Percentiles rank a stretch among this genome's conserved stretches.
Conservation (phyloP, 2,113 vertebrate genomes). For the Talpa occidentalis region DNA sequence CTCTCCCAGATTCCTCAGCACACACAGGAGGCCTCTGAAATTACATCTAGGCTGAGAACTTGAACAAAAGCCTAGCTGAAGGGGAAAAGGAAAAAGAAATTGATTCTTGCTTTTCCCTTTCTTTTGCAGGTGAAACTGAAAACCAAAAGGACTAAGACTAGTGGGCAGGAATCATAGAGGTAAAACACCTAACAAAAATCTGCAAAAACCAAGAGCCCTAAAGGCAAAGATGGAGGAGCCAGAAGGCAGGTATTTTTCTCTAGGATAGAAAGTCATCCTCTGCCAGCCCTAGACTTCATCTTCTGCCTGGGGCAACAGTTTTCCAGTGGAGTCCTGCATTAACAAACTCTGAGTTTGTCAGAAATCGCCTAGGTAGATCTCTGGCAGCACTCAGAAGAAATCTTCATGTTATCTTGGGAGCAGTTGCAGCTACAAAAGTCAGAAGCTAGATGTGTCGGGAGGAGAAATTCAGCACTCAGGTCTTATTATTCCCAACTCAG, state of each 20-base stretch:
- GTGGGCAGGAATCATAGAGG: neutral
- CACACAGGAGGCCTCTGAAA: conserved; percentile 50
- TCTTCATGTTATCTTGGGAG: neutral
- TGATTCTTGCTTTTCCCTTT: conserved; percentile 60
- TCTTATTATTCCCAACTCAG: conserved; percentile 25
- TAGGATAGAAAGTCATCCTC: neutral
- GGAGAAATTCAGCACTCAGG: neutral
- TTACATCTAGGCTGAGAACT: conserved; percentile 19
- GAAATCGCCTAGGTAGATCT: neutral
- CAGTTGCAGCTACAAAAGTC: neutral
- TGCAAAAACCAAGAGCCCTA: conserved; percentile 27
- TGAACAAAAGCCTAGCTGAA: conserved; percentile 40
- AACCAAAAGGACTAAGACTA: conserved; percentile 8
- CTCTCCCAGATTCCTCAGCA: conserved; percentile 48
- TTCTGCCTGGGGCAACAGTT: neutral
- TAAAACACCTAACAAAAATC: conserved; percentile 4
- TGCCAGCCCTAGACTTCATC: neutral
- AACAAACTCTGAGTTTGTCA: neutral
- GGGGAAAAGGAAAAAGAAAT: conserved; percentile 59
- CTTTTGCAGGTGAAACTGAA: conserved; percentile 64
- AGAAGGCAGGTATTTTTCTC: conserved; percentile 4
- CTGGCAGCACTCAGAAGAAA: neutral
- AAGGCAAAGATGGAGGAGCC: neutral
- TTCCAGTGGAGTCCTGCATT: neutral
- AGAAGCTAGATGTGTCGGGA: neutral